A percentile compares a stretch with the other conserved stretches of the same genome.
Evolutionary conservation across 2,113 vertebrate species (phyloP).

Genomic region (Bettongia penicillata): DNA sequence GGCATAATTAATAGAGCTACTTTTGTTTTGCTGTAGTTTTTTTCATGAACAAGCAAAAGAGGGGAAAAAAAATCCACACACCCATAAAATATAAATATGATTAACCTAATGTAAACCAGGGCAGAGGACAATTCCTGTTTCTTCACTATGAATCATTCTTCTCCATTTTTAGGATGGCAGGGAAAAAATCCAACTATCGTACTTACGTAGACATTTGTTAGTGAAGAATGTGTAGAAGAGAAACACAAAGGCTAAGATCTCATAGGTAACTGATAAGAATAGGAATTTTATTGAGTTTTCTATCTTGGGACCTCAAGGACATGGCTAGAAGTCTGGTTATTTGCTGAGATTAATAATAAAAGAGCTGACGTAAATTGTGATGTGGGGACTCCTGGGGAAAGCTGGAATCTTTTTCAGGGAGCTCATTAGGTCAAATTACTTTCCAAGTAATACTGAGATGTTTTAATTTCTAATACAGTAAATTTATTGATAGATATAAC

Average conservation of each 20-base stretch:
- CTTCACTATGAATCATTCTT: background rate
- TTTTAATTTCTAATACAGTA: background rate
- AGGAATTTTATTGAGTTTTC: background rate
- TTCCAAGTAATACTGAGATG: background rate
- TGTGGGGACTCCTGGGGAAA: background rate
- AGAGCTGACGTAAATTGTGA: background rate
- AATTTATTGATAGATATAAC: background rate
- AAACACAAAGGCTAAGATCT: background rate
- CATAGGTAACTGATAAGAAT: background rate
- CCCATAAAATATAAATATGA: background rate
- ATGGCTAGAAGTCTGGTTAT: background rate
- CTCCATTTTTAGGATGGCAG: background rate
- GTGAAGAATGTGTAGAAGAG: background rate
- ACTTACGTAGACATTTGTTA: background rate
- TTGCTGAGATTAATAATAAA: background rate
- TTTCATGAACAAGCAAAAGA: background rate
- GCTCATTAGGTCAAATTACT: background rate
- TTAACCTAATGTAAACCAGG: background rate
- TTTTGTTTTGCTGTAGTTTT: conserved; percentile 30
- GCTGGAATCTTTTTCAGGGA: background rate
- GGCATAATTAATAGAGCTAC: conserved; percentile 30
- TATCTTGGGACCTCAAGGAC: background rate
- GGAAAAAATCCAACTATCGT: background rate
- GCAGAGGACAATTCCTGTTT: background rate
- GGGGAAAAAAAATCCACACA: background rate